Conservation (phyloP, 2,113 vertebrate species). For the Syngnathoides biaculeatus region DNA sequence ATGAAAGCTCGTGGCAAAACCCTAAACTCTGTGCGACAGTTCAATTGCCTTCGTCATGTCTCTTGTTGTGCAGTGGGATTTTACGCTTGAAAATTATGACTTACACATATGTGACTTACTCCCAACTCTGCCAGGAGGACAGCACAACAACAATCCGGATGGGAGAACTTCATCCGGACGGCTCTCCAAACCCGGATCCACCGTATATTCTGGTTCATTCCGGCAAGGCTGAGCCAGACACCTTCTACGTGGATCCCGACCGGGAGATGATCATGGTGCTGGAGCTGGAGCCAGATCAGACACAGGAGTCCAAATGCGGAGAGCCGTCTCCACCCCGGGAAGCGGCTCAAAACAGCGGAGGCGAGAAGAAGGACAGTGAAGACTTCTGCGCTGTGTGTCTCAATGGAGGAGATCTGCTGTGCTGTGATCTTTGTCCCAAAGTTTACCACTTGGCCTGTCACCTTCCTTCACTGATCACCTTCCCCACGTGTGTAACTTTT, state of each 20-base stretch:
- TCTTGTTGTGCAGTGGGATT: not conserved
- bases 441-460: slow-evolving; percentile 89
- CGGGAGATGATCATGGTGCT: slow-evolving; percentile 43
- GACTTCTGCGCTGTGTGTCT: slow-evolving; percentile 91
- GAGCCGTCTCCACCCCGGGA: slow-evolving; percentile 7
- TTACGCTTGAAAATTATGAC: not conserved
- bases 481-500: slow-evolving; percentile 77
- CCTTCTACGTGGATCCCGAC: slow-evolving; percentile 58
- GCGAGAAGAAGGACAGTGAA: slow-evolving; percentile 79
- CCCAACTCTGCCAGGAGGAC: not conserved
- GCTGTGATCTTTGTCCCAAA: slow-evolving; percentile 90
- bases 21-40: not conserved
- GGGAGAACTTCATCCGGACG: slow-evolving; percentile 31
- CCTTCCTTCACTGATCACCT: slow-evolving; percentile 80
- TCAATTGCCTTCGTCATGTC: not conserved
- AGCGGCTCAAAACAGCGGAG: slow-evolving; percentile 26
- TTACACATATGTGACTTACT: not conserved
- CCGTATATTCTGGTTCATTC: slow-evolving; percentile 46
- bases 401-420: slow-evolving; percentile 87
- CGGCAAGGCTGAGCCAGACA: slow-evolving; percentile 36
- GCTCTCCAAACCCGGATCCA: slow-evolving; percentile 36
- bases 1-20: not conserved
- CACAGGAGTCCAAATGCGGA: slow-evolving; percentile 10
- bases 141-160: slow-evolving; percentile 32
- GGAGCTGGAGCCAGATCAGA: slow-evolving; percentile 37